Conservation (phyloP, 2,113 vertebrate genomes). For the Tetrax tetrax region DNA sequence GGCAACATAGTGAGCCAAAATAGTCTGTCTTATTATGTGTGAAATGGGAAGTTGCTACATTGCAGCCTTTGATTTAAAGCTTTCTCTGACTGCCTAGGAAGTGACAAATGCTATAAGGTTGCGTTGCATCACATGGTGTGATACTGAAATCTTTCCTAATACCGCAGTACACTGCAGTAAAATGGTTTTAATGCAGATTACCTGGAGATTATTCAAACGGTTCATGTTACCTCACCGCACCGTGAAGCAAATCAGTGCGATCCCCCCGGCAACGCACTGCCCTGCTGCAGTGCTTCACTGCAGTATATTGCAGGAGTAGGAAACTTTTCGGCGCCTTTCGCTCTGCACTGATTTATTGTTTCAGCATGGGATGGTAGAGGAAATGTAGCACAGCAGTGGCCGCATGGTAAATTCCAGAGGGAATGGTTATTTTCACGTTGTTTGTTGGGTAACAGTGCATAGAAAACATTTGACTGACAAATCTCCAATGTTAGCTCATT, state of each 20-base stretch:
- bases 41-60: neutral
- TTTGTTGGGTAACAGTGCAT: neutral
- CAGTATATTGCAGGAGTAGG: neutral
- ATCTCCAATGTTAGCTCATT: neutral
- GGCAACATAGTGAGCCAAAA: neutral
- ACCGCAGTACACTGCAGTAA: slow-evolving; percentile 72
- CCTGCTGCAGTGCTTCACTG: neutral
- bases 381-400: neutral
- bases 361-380: neutral
- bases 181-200: slow-evolving; percentile 19
- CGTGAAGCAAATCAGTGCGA: neutral
- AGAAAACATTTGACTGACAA: neutral
- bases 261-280: neutral
- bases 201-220: neutral
- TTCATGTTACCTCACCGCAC: neutral
- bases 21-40: neutral
- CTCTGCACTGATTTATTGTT: neutral
- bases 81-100: neutral
- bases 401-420: neutral
- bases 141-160: slow-evolving; percentile 19
- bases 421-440: neutral
- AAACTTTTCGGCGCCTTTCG: neutral
- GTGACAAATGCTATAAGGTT: neutral
- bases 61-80: neutral
- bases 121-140: neutral